phyloP scores from a whole-genome alignment of 2,113 vertebrate genomes.

The Archocentrus centrarchus region DNA sequence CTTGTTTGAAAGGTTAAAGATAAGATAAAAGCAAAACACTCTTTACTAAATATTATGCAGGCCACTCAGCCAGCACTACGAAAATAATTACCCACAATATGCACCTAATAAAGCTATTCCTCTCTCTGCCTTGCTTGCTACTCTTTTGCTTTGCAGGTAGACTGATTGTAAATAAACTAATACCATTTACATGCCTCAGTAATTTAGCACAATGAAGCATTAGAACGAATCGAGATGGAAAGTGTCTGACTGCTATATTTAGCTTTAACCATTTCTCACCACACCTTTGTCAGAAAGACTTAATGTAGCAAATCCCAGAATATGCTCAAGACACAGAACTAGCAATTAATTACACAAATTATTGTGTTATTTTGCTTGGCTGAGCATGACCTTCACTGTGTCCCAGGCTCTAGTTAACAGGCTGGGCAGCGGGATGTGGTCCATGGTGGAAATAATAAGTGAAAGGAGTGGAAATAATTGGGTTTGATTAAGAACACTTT shows the following conservation, averaged over 20 bases:
- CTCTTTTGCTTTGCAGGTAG: background rate
- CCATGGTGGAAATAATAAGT: conserved; percentile 83
- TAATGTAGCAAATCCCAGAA: conserved; percentile 19
- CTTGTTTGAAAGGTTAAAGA: too few species aligned
- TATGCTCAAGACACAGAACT: conserved; percentile 48
- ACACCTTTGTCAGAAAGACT: conserved; percentile 36
- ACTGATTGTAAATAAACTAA: background rate
- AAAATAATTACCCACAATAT: background rate
- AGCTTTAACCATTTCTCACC: conserved; percentile 9
- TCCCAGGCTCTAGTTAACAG: conserved; percentile 76
- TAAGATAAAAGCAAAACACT: background rate
- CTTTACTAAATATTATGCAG: too few species aligned
- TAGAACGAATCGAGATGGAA: background rate
- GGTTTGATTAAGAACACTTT: conserved; percentile 84
- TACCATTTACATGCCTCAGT: background rate
- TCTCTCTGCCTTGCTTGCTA: background rate
- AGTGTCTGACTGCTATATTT: conserved; percentile 30
- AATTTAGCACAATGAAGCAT: background rate
- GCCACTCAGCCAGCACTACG: too few species aligned
- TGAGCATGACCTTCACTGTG: conserved; percentile 72
- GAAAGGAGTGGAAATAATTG: conserved; percentile 87
- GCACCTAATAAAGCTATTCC: background rate
- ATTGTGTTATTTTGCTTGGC: conserved; percentile 74
- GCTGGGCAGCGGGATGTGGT: conserved; percentile 75
- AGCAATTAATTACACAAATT: conserved; percentile 80